These are phyloP conservation scores for Enteromius argenteus DNA, from an alignment of 2,797 vertebrate genomes.

Conservation along the genomic window DNA sequence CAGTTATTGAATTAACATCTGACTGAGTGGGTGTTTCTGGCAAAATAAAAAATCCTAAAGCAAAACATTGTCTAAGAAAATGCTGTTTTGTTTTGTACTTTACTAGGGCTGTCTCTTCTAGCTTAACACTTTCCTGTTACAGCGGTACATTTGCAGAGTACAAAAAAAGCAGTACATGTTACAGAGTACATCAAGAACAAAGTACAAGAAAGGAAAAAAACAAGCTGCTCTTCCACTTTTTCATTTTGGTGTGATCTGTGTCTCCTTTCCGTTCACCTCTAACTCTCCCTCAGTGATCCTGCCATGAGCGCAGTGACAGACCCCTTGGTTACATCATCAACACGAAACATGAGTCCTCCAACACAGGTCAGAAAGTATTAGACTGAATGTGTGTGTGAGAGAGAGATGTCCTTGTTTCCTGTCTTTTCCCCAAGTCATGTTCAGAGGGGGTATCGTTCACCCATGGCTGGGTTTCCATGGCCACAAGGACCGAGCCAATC, in stretches of 20 bases:
- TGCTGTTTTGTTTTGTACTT: background rate
- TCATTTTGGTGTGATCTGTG: slow-evolving; percentile 17
- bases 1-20: background rate
- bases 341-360: slow-evolving; percentile 58
- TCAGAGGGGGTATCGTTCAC: slow-evolving; percentile 79
- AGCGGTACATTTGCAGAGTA: background rate
- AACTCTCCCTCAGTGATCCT: slow-evolving; percentile 42
- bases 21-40: background rate
- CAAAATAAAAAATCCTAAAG: background rate
- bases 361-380: slow-evolving; percentile 39
- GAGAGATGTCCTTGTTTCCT: slow-evolving; percentile 59
- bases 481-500: slow-evolving; percentile 72
- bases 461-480: slow-evolving; percentile 78
- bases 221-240: background rate
- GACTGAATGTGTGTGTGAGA: slow-evolving; percentile 25
- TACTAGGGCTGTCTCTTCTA: background rate
- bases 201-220: background rate
- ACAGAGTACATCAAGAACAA: background rate
- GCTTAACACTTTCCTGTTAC: background rate
- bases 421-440: slow-evolving; percentile 72
- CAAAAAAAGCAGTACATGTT: no score
- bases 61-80: background rate
- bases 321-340: slow-evolving; percentile 67
- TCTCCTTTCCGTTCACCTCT: slow-evolving; percentile 40
- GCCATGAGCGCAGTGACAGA: slow-evolving; percentile 50